Conservation (phyloP, 2,888 invertebrate species). For the Lydus trimaculatus region DNA sequence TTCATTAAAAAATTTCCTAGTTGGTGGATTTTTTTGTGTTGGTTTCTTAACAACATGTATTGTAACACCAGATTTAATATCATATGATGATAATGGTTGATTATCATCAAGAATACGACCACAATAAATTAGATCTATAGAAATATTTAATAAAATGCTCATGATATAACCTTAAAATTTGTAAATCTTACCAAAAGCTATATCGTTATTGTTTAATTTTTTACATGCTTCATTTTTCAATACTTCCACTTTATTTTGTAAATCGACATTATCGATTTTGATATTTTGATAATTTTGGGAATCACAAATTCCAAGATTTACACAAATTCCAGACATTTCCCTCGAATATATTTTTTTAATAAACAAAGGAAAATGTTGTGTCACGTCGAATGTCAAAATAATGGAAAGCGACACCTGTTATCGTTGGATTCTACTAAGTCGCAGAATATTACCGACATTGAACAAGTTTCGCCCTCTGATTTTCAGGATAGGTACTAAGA, state of each 20-base stretch:
- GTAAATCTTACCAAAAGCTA: constrained; percentile 16
- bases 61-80: constrained; percentile 67
- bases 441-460: no score
- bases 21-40: constrained; percentile 44
- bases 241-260: constrained; percentile 68
- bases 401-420: background rate
- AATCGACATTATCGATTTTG: constrained; percentile 67
- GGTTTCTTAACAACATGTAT: constrained; percentile 65
- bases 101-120: constrained; percentile 74
- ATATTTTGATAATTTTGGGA: constrained; percentile 64
- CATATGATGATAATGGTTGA: constrained; percentile 68
- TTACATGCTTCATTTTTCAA: constrained; percentile 62
- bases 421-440: background rate
- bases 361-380: background rate
- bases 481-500: no score
- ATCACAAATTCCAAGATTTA: constrained; percentile 63
- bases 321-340: constrained; percentile 37
- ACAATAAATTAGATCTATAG: constrained; percentile 72
- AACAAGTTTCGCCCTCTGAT: no score
- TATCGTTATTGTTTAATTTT: constrained; percentile 27
- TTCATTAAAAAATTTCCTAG: constrained; percentile 65
- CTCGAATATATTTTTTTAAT: background rate
- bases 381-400: background rate
- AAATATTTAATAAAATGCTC: constrained; percentile 10
- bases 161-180: constrained; percentile 17